Evolutionary conservation across 2,888 invertebrate genomes (phyloP).

Genomic region (Sphinx pinastri): DNA sequence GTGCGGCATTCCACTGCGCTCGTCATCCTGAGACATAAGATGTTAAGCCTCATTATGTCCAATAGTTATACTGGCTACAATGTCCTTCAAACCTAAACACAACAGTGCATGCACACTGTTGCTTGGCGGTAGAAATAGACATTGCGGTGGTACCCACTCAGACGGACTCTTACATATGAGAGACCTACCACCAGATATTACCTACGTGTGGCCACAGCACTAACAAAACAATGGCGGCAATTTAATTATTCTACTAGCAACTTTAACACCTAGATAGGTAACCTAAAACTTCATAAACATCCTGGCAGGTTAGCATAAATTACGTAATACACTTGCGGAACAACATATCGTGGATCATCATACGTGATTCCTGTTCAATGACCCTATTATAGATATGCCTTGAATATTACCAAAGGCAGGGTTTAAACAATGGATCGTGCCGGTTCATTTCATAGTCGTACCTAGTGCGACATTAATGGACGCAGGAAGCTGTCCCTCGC

Average conservation of each 20-base stretch:
- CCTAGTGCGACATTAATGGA: conserved; percentile 62
- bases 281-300: not conserved
- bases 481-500: conserved; percentile 68
- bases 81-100: too few relatives aligned
- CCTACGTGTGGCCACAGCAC: not conserved
- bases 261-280: not conserved
- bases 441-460: conserved; percentile 71
- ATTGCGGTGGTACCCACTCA: too few relatives aligned
- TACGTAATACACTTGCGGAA: conserved; percentile 29
- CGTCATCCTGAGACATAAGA: too few relatives aligned
- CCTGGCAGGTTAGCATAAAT: conserved; percentile 4
- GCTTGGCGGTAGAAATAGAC: too few relatives aligned
- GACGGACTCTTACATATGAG: too few relatives aligned
- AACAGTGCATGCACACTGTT: too few relatives aligned
- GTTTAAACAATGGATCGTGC: conserved; percentile 67
- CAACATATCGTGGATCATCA: conserved; percentile 35
- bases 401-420: conserved; percentile 58
- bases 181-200: too few relatives aligned
- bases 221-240: not conserved
- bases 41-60: too few relatives aligned
- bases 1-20: too few relatives aligned
- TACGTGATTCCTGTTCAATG: conserved; percentile 59
- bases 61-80: too few relatives aligned
- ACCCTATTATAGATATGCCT: conserved; percentile 49
- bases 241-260: not conserved